A percentile compares a stretch with the other conserved stretches of the same genome.
Evolutionary conservation across 2,797 vertebrate genomes (phyloP).

Genomic region (Adrianichthys oophorus): DNA sequence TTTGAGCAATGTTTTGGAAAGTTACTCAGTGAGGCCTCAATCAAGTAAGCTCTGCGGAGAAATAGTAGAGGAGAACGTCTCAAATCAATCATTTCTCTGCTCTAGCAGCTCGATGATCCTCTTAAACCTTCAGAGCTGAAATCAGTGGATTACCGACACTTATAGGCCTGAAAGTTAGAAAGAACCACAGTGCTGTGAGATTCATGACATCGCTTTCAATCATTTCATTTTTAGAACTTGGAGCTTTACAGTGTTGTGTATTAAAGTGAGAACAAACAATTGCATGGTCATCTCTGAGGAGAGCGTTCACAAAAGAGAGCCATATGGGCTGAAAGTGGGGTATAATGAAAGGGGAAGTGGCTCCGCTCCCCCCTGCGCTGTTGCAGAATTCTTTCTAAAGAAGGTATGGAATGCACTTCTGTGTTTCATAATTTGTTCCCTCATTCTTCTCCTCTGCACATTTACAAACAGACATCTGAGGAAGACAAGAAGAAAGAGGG

Average conservation of each 20-base stretch:
- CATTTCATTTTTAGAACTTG: not conserved
- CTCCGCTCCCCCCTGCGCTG: conserved; percentile 59
- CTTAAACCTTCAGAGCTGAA: not conserved
- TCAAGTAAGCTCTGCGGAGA: conserved; percentile 27
- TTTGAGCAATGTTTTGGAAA: conserved; percentile 55
- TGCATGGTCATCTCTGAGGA: conserved; percentile 23
- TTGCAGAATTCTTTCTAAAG: conserved; percentile 79
- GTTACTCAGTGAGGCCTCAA: conserved; percentile 34
- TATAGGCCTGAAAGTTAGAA: not conserved
- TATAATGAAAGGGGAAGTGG: conserved; percentile 35
- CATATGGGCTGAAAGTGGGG: conserved; percentile 61
- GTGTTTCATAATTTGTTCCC: conserved; percentile 79
- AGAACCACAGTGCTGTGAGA: too few species aligned
- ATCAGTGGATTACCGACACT: conserved; percentile 10
- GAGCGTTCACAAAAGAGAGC: conserved; percentile 47
- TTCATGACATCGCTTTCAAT: not conserved
- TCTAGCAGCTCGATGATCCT: conserved; percentile 1
- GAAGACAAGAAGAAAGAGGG: conserved; percentile 36
- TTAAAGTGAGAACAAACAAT: conserved; percentile 15
- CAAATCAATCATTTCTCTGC: conserved; percentile 9
- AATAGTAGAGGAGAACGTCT: conserved; percentile 11
- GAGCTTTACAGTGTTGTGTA: not conserved
- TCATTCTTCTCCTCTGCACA: conserved; percentile 67
- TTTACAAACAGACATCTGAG: conserved; percentile 70
- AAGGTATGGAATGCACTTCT: conserved; percentile 84